Conservation (phyloP, 2,113 vertebrate species). For the Antennarius striatus region DNA sequence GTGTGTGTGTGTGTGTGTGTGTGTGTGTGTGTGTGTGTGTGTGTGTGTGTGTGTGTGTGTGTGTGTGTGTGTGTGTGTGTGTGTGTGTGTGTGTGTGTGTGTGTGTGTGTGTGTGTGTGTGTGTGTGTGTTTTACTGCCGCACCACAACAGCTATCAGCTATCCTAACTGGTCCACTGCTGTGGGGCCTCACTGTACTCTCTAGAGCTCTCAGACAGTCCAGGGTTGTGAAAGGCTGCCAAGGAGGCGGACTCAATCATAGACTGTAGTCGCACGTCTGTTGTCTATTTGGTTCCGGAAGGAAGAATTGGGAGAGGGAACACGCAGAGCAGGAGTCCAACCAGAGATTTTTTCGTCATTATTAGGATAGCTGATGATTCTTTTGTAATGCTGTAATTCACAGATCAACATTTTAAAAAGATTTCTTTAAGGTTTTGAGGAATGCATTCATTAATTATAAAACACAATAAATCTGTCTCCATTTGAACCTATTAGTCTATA, state of each 20-base stretch:
- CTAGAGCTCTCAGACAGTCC: constrained; percentile 22
- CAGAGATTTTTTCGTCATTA: too few species aligned
- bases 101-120: constrained; percentile 16
- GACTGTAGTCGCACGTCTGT: background rate
- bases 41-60: constrained; percentile 16
- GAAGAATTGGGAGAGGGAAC: constrained; percentile 11
- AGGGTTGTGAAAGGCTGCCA: constrained; percentile 5
- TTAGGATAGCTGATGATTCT: background rate
- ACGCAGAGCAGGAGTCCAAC: too few species aligned
- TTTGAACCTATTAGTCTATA: too few species aligned
- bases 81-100: constrained; percentile 20
- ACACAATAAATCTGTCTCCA: too few species aligned
- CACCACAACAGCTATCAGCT: constrained; percentile 28
- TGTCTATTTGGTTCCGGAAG: background rate
- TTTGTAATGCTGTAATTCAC: background rate
- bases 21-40: too few species aligned
- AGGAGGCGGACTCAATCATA: constrained; percentile 1
- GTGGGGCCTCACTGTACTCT: constrained; percentile 26
- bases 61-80: constrained; percentile 22
- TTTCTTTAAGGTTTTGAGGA: too few species aligned
- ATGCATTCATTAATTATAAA: too few species aligned
- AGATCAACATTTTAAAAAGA: too few species aligned
- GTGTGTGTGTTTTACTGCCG: constrained; percentile 14
- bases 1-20: too few species aligned
- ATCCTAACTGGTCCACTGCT: constrained; percentile 39